Evolutionary conservation across 2,113 vertebrate genomes (phyloP).

Genomic region (Odontophorus gujanensis): DNA sequence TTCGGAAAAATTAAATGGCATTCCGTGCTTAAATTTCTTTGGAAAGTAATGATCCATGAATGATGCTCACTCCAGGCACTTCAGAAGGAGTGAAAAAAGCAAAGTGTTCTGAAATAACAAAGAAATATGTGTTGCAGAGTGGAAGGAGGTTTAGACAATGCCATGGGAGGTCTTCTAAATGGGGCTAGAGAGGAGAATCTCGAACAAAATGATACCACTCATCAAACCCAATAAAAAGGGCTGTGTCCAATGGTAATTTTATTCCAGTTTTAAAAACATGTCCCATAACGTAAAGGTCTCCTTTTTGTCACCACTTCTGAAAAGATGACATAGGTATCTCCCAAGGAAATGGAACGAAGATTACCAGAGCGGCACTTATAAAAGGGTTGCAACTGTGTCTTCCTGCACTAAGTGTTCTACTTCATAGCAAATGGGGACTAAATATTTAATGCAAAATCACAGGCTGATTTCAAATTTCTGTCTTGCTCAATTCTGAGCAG

Average conservation of each 20-base stretch:
- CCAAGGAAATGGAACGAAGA: background rate
- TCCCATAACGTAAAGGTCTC: slow-evolving; percentile 57
- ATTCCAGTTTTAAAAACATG: slow-evolving; percentile 56
- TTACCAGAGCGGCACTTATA: background rate
- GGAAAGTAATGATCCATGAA: slow-evolving; percentile 99
- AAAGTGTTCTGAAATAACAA: slow-evolving; percentile 93
- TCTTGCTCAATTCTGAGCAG: background rate
- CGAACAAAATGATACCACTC: slow-evolving; percentile 70
- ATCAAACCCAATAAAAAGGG: slow-evolving; percentile 69
- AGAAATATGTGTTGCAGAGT: slow-evolving; percentile 89
- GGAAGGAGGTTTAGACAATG: slow-evolving; percentile 88
- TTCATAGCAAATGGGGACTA: slow-evolving; percentile 18
- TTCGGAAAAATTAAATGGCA: slow-evolving; percentile 99
- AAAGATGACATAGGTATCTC: slow-evolving; percentile 46
- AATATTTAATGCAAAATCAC: slow-evolving; percentile 1
- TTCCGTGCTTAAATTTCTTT: slow-evolving; percentile 99
- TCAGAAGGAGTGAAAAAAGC: slow-evolving; percentile 83
- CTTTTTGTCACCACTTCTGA: slow-evolving; percentile 31
- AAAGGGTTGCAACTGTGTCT: background rate
- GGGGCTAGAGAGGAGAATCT: slow-evolving; percentile 67
- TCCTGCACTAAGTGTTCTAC: background rate
- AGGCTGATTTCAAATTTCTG: background rate
- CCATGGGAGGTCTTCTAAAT: slow-evolving; percentile 80
- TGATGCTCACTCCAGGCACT: slow-evolving; percentile 97
- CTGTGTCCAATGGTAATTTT: background rate